phyloP scores from a whole-genome alignment of 2,797 vertebrate genomes.

The Lacerta bilineata region DNA sequence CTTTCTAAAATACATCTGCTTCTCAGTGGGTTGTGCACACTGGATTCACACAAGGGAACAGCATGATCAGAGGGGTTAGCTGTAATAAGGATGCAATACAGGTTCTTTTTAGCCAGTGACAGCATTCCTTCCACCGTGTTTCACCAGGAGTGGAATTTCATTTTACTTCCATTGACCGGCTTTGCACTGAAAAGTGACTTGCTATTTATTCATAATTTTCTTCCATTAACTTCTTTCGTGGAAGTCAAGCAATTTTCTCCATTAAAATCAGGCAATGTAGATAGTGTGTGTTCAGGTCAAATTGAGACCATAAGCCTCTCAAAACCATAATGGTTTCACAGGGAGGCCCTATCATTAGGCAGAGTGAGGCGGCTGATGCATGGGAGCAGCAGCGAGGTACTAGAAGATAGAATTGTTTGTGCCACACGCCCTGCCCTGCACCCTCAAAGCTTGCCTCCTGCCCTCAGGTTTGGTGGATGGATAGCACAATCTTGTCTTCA shows the following conservation, averaged over 20 bases:
- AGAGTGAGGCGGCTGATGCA: not conserved
- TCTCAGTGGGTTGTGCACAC: not conserved
- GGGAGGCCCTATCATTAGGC: not conserved
- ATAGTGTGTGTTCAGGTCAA: not conserved
- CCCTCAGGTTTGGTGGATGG: too few species aligned
- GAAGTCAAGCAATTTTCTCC: constrained; percentile 16
- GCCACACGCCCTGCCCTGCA: too few species aligned
- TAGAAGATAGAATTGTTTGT: too few species aligned
- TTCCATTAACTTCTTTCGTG: constrained; percentile 9
- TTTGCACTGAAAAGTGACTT: constrained; percentile 6
- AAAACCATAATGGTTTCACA: not conserved
- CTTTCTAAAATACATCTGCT: constrained; percentile 29
- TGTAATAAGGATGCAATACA: not conserved
- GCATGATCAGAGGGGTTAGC: not conserved
- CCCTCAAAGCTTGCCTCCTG: too few species aligned
- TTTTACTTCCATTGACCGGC: not conserved
- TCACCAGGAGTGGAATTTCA: not conserved
- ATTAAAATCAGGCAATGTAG: constrained; percentile 15
- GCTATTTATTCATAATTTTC: constrained; percentile 24
- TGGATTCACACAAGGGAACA: not conserved
- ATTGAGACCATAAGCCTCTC: not conserved
- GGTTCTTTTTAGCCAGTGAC: not conserved
- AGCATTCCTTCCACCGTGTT: constrained; percentile 8
- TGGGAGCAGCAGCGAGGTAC: too few species aligned
- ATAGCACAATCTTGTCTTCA: too few species aligned